Base-by-base conservation (phyloP, 2,113 vertebrate species). In the Meleagris gallopavo region DNA sequence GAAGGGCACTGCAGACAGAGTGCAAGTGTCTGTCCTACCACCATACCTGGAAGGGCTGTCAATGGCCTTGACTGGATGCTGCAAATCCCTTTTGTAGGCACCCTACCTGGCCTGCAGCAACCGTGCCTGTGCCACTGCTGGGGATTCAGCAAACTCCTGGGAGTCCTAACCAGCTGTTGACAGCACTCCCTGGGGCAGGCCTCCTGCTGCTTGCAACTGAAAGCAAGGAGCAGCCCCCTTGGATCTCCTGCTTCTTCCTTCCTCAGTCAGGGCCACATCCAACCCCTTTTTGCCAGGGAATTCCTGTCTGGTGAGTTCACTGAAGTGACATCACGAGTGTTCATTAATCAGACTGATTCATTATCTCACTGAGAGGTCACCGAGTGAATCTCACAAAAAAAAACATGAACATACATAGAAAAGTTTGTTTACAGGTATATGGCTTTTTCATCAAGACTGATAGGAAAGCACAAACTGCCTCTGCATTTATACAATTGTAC, bases 101-200 rank as follows among this genome's bases (percentile, higher is more conserved):
- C 36, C 77, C 77, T 54, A 54, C 0, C 20, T 14, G 24, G 38
- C 3, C 5, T 11, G 19, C 11, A 38, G 67, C 70, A 18, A 0
- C 4, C 73, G 3, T 30, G n/a, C 46, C 52, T 0, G 0, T 21
- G 32, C 54, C 27, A 54, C 52, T 54, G 52, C 27, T 5, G 15
- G 27, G 52, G 52, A 54, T 16, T 30, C 52, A 54, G 52, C 27
- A 54, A 54, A 54, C 52, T 54, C 27, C 52, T 54, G 52, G 52
- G 15, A 16, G 52, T 54, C 52, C 52, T 30, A 54, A 54, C 52
- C 27, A 54, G 52, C 34, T 48, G 34, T n/a, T 61, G 20, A 38
- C 2, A 2, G 43, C 29, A 50, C 18, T 38, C 67, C 43, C 67
- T 21, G 0, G 0, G 71, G 41, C 3, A 1, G 1, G 20, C 2